These are phyloP conservation scores for Limenitis arthemis DNA, from an alignment of 2,888 invertebrate genomes.

Conservation along the genomic window DNA sequence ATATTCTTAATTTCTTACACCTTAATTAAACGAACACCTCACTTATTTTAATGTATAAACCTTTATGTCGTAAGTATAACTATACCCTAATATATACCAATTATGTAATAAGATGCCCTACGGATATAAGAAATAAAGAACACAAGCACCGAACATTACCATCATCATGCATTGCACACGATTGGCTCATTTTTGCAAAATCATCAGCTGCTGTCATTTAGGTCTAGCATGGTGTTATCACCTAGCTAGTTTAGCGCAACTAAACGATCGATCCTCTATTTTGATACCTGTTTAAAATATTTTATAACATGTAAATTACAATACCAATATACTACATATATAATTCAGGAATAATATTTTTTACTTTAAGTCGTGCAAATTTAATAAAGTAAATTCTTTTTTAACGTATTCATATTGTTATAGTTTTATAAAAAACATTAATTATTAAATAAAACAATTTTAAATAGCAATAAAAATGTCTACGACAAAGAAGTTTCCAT, in stretches of 20 bases:
- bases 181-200: constrained; percentile 56
- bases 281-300: constrained; percentile 42
- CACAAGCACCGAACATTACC: constrained; percentile 62
- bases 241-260: constrained; percentile 66
- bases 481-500: too few relatives aligned
- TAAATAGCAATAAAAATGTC: too few relatives aligned
- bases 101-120: constrained; percentile 10
- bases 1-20: constrained; percentile 4
- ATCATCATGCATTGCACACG: constrained; percentile 66
- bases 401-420: too few relatives aligned
- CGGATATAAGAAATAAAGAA: constrained; percentile 30
- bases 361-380: too few relatives aligned
- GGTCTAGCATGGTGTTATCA: constrained; percentile 65
- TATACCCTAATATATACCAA: constrained; percentile 6
- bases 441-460: too few relatives aligned
- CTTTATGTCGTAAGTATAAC: constrained; percentile 1
- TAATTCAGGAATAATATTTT: too few relatives aligned
- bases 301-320: too few relatives aligned
- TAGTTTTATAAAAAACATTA: too few relatives aligned
- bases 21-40: constrained; percentile 4
- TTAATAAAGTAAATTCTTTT: too few relatives aligned
- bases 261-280: constrained; percentile 43
- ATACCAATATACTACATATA: too few relatives aligned
- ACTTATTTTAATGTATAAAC: constrained; percentile 9
- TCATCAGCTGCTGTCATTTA: constrained; percentile 59